Evolutionary conservation across 2,797 vertebrate species (phyloP), one percentile per base, ranked within the genome.

Genomic region (Falco peregrinus): DNA sequence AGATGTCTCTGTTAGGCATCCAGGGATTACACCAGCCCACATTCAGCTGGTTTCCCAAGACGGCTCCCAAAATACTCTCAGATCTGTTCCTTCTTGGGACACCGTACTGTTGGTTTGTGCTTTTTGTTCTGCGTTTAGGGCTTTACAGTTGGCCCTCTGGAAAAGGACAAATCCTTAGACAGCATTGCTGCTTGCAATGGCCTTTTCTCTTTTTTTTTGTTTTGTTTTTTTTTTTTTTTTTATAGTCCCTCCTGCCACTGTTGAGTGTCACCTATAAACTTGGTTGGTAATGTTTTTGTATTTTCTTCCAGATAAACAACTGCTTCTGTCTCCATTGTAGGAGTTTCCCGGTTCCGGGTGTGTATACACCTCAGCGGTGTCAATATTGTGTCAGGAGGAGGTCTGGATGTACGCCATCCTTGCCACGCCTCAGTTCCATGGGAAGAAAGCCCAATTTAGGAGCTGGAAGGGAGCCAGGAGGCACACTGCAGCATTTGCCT

Each of bases 311-410:
- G 89, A 81, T 71, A 70, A 82, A 87, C 80, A 73, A 63, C n/a
- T 83, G 54, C 50, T 93, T 54, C 45, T 83, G 2, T 70, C 64
- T 79, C 33, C 45, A 1, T 22, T 35, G 84, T 83, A 74, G 89
- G 89, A 93, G 75, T 87, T 89, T 77, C 90, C 92, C 19, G 16
- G 64, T 85, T 85, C 81, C 1, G 18, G 68, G 90, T 93, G 67
- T 64, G 93, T 57, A 47, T 59, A 41, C 75, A 43, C 81, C 87
- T 85, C 68, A 61, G 75, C 64, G 10, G 4, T 80, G 87, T 93
- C 91, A 96, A 28, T 85, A 77, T 26, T 91, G 78, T 84, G 68
- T 92, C 71, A 85, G 93, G 92, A 91, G 90, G 79, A 94, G 90
- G 61, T 89, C 71, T 89, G 84, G 73, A 53, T 87, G 64, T 75